Base-by-base conservation (phyloP, 1,140 invertebrate genomes). In the Eueides isabella region DNA sequence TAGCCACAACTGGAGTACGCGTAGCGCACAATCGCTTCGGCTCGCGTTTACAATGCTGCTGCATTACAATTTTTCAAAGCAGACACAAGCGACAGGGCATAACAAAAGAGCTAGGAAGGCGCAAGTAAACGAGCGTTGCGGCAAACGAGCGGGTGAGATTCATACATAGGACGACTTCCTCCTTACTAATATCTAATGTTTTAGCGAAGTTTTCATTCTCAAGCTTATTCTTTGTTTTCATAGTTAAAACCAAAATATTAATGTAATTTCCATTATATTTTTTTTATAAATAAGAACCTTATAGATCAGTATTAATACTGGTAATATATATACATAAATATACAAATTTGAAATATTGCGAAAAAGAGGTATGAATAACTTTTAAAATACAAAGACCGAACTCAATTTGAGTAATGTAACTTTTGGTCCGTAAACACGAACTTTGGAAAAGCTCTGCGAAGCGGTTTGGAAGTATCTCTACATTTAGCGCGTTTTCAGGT, bases 61-160 rank as follows among this genome's bases (percentile, higher is more conserved):
- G 85, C 87, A 90, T 90, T 88, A 91, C 90, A 91, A 91, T 92
- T 92, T 92, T 90, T 89, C 88, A 91, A 87, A 88, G 86, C 89
- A 88, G 89, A 91, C 85, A 91, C 85, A 87, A 79, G 85, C 89
- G 86, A 90, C 90, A 87, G 86, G 82, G 87, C 83, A 85, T 87
- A 92, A 91, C 89, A 91, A 92, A 90, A 90, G 89, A 91, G 89
- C 85, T 85, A 85, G 85, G 83, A 92, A 92, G 86, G 87, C 88
- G 84, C 88, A 88, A 90, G 90, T 90, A 92, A 92, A 90, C 87
- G 88, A 90, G 86, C 85, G 77, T 80, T 88, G 89, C 85, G 85
- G 84, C 80, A 85, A 86, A 80, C 83, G 71, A 85, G 77, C 80
- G 80, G 69, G 76, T 75, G 78, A 76, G 76, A 55, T n/a, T 55